These are phyloP conservation scores for Capra hircus DNA, from an alignment of 2,113 vertebrate genomes.

Conservation along the genomic window DNA sequence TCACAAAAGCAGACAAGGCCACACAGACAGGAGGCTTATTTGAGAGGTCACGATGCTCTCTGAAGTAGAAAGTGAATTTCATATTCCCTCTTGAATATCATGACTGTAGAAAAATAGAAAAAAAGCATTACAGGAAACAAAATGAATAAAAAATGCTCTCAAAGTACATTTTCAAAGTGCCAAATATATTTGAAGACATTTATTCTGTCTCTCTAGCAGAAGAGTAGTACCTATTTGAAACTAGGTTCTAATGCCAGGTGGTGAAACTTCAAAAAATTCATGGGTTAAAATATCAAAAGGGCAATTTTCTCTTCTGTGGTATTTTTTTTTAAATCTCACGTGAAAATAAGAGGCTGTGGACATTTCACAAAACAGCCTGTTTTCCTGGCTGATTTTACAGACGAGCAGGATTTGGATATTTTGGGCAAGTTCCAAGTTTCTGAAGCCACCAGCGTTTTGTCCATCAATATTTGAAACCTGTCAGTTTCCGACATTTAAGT, in stretches of 20 bases:
- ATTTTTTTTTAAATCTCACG: neutral
- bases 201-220: neutral
- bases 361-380: neutral
- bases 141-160: neutral
- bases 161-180: neutral
- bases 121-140: neutral
- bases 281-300: conserved; percentile 4
- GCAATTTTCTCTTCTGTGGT: neutral
- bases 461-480: conserved; percentile 56
- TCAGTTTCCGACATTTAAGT: conserved; percentile 18
- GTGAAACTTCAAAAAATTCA: neutral
- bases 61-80: neutral
- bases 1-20: neutral
- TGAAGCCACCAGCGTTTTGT: neutral
- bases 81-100: neutral
- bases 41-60: neutral
- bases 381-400: conserved; percentile 14
- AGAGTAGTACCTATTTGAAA: neutral
- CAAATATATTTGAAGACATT: neutral
- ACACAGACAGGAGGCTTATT: neutral
- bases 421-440: conserved; percentile 48
- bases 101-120: neutral
- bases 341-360: conserved; percentile 7
- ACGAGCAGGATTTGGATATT: conserved; percentile 29
- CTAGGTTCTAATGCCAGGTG: neutral